These are phyloP conservation scores for Zoanthus sociatus DNA, from an alignment of 92 coral and sea anemone genomes.

Conservation along the genomic window DNA sequence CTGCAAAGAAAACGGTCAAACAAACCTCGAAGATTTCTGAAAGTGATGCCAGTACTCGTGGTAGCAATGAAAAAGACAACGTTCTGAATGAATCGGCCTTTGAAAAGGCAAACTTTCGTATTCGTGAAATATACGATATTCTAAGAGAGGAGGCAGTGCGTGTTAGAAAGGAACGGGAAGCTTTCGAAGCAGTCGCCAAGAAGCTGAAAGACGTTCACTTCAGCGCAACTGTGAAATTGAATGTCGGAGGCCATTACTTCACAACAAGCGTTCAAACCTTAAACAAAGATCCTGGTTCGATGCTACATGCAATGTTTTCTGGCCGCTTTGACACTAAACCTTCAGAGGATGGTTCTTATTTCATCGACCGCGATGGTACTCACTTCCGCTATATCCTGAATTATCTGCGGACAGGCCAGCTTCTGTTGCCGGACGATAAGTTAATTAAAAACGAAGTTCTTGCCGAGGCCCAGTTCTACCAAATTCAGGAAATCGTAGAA, in stretches of 20 bases:
- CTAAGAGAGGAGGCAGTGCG: slow-evolving; percentile 26
- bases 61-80: neutral
- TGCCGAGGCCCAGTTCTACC: slow-evolving; percentile 80
- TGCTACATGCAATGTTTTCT: slow-evolving; percentile 85
- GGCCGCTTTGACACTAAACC: slow-evolving; percentile 80
- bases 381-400: slow-evolving; percentile 73
- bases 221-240: slow-evolving; percentile 62
- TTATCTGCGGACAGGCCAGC: slow-evolving; percentile 72
- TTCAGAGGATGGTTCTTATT: slow-evolving; percentile 77
- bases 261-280: slow-evolving; percentile 70
- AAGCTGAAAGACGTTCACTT: slow-evolving; percentile 73
- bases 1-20: neutral
- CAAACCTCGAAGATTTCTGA: neutral
- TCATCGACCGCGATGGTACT: slow-evolving; percentile 85
- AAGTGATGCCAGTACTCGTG: neutral
- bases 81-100: slow-evolving; percentile 5
- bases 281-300: slow-evolving; percentile 75
- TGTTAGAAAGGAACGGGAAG: slow-evolving; percentile 51
- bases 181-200: slow-evolving; percentile 72
- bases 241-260: slow-evolving; percentile 80
- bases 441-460: slow-evolving; percentile 56
- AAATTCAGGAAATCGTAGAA: slow-evolving; percentile 70
- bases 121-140: slow-evolving; percentile 6
- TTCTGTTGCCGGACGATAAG: slow-evolving; percentile 65
- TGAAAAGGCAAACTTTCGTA: neutral